Evolutionary conservation across 2,113 vertebrate species (phyloP).

Genomic region (Spheniscus mendiculus): DNA sequence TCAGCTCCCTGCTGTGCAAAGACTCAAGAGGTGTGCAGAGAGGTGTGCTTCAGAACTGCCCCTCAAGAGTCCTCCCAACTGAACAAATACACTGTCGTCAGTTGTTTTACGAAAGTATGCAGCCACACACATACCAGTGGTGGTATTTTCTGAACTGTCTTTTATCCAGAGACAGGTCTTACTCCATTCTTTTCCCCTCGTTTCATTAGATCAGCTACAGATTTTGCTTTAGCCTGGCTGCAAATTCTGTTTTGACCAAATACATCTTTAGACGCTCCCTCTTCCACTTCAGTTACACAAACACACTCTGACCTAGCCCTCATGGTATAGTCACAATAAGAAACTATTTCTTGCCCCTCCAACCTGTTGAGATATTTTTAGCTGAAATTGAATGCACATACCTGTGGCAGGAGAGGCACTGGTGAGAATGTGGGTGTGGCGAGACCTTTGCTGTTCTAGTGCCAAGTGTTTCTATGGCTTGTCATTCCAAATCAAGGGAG

Average conservation of each 20-base stretch:
- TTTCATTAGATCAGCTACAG: not conserved
- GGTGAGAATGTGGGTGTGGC: conserved; percentile 69
- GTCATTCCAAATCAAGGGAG: conserved; percentile 44
- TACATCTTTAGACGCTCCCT: conserved; percentile 8
- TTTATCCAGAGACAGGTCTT: not conserved
- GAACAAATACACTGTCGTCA: not conserved
- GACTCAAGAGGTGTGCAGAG: not conserved
- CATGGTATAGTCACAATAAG: not conserved
- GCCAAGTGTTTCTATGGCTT: not conserved
- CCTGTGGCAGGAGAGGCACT: conserved; percentile 72
- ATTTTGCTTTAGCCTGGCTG: not conserved
- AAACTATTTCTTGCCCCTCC: conserved; percentile 44
- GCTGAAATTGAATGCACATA: conserved; percentile 56
- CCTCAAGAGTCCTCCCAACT: not conserved
- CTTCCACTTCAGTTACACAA: not conserved
- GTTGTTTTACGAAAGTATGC: not conserved
- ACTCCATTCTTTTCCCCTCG: not conserved
- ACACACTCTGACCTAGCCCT: not conserved
- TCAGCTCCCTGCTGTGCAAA: not conserved
- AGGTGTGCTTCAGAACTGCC: not conserved
- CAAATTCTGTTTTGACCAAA: not conserved
- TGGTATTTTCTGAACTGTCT: not conserved
- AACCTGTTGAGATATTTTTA: conserved; percentile 70
- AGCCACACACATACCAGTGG: not conserved
- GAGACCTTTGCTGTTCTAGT: conserved; percentile 52